A percentile compares a stretch with the other conserved stretches of the same genome.
phyloP scores from a whole-genome alignment of 2,888 invertebrate species.

The Dasysyrphus tricinctus region DNA sequence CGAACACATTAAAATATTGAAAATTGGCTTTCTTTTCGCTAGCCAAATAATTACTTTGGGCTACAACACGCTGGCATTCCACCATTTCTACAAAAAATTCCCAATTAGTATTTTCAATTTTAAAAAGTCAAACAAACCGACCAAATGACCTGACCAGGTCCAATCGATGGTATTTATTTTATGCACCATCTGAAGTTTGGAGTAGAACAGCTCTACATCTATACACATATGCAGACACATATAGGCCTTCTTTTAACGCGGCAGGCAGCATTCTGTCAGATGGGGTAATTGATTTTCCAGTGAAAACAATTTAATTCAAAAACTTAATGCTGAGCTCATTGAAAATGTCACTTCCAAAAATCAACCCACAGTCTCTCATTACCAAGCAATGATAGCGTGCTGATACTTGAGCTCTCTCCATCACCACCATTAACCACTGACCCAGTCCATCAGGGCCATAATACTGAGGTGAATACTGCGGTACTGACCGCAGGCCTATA shows the following conservation, averaged over 20 bases:
- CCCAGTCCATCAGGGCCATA: slow-evolving; percentile 25
- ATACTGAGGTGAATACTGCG: slow-evolving; percentile 50
- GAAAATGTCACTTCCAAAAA: slow-evolving; percentile 51
- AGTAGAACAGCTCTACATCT: neutral
- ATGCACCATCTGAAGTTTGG: slow-evolving; percentile 27
- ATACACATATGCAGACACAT: neutral
- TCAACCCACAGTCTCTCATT: slow-evolving; percentile 8
- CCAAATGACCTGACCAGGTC: neutral
- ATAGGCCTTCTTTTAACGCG: neutral
- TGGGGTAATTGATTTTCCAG: slow-evolving; percentile 64
- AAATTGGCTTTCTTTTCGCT: neutral
- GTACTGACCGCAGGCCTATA: slow-evolving; percentile 56
- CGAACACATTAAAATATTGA: neutral
- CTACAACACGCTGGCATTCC: neutral
- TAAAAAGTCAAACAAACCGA: slow-evolving; percentile 28
- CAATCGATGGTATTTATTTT: slow-evolving; percentile 43
- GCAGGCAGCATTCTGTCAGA: neutral
- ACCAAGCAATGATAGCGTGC: slow-evolving; percentile 15
- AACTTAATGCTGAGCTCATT: slow-evolving; percentile 59
- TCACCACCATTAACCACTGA: slow-evolving; percentile 19
- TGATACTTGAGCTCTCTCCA: slow-evolving; percentile 16
- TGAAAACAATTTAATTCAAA: slow-evolving; percentile 68
- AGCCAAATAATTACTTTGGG: neutral
- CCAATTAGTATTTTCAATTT: slow-evolving; percentile 27
- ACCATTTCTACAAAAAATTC: neutral